Evolutionary conservation across 2,797 vertebrate genomes (phyloP).

Genomic region (Hoplostethus atlanticus): DNA sequence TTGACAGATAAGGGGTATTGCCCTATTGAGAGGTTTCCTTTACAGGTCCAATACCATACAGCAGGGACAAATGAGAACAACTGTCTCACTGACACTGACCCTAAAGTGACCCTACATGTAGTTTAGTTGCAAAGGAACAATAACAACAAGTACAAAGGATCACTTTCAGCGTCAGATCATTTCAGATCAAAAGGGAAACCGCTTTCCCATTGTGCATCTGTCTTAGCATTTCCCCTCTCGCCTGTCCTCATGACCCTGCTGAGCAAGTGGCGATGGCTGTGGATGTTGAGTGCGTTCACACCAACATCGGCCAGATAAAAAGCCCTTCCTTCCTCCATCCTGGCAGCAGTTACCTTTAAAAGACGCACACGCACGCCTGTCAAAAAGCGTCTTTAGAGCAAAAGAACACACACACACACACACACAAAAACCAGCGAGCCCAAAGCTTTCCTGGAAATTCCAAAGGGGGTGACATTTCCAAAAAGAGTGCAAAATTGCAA

Average conservation of each 20-base stretch:
- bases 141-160: background rate
- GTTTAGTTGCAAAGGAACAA: background rate
- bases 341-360: conserved; percentile 67
- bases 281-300: conserved; percentile 45
- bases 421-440: conserved; percentile 36
- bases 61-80: background rate
- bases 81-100: background rate
- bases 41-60: background rate
- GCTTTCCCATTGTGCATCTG: conserved; percentile 57
- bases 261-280: conserved; percentile 52
- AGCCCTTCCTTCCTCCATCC: conserved; percentile 75
- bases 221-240: conserved; percentile 29
- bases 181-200: conserved; percentile 48
- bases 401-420: conserved; percentile 45
- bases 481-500: conserved; percentile 70
- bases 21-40: background rate
- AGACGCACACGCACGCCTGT: conserved; percentile 52
- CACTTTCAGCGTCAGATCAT: conserved; percentile 7
- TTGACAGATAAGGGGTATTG: background rate
- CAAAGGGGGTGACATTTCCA: conserved; percentile 61
- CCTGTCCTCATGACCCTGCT: conserved; percentile 59
- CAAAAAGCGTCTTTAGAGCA: conserved; percentile 41
- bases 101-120: background rate
- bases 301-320: conserved; percentile 63
- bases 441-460: conserved; percentile 72